Base-by-base conservation (phyloP, 2,113 vertebrate species). In the Oxyura jamaicensis region DNA sequence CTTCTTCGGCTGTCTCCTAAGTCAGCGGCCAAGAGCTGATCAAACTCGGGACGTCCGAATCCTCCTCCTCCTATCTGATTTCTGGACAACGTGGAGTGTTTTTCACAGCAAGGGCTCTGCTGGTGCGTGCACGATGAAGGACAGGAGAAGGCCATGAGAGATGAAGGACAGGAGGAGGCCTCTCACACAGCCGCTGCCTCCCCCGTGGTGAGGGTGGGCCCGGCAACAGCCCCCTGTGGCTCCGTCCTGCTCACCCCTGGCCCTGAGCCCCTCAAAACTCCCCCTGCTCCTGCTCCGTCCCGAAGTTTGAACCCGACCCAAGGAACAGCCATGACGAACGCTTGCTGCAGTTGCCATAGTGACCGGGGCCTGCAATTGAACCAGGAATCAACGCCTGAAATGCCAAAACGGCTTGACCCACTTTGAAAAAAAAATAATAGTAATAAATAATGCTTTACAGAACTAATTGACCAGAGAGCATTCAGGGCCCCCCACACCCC, bases 391-490 rank as follows among this genome's bases (percentile, higher is more conserved):
- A 89, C 25, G 97, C 93, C 95, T 93, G 86, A 98, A 97, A 97
- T 97, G 97, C 97, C 97, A 96, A 98, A 97, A 97, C 72, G 94
- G 96, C 96, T 68, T 98, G 98, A 98, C 98, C 98, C 98, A 98
- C 96, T 98, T 98, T 91, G 95, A 90, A 89, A 94, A 84, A 36
- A 71, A 89, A 88, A 95, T 88, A 92, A 96, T 91, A 94, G 91
- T 94, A 59, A 97, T 95, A 94, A 96, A 94, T 95, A 83, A 92
- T 11, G 76, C 90, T 85, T 93, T 88, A 81, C 58, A 88, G 92
- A 33, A 62, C 75, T 89, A 62, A 93, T 69, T 75, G 93, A 77
- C 83, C 75, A 2, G 48, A 59, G 80, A 0, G 2, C 46, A 90
- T 79, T 94, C 78, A 82, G 88, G 72, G 58, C 75, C 52, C 33